phyloP scores from a whole-genome alignment of 2,888 invertebrate species.

The Azorinus chamasolen region DNA sequence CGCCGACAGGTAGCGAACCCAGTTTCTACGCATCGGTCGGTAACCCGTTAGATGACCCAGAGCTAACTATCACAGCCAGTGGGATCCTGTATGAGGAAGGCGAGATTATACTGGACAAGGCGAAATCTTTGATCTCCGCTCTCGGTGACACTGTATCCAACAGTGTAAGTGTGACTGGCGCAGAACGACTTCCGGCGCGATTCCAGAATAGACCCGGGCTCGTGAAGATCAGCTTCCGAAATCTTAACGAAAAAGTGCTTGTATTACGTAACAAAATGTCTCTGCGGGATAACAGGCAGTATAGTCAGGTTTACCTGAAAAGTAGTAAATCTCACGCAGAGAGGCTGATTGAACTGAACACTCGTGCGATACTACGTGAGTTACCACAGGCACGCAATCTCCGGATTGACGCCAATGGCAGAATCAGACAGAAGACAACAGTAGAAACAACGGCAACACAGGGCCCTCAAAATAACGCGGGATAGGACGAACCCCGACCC shows the following conservation, averaged over 20 bases:
- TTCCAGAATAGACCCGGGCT: background rate
- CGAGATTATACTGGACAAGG: background rate
- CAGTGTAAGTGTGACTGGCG: background rate
- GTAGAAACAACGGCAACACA: too few relatives aligned
- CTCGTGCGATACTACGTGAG: background rate
- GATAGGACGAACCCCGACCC: constrained; percentile 18
- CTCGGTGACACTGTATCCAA: background rate
- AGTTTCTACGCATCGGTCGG: background rate
- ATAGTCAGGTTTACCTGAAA: background rate
- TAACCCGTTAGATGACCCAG: constrained; percentile 5
- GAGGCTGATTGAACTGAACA: constrained; percentile 1
- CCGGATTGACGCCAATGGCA: background rate
- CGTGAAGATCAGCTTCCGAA: constrained; percentile 3
- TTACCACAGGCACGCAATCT: background rate
- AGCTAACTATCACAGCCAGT: constrained; percentile 1
- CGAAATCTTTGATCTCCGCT: background rate
- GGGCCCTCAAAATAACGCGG: too few relatives aligned
- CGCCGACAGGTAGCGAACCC: background rate
- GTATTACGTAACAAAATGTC: background rate
- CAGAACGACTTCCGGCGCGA: background rate
- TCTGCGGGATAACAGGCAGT: background rate
- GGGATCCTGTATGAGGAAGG: background rate
- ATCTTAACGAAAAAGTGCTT: background rate
- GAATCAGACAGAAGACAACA: background rate
- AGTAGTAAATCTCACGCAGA: constrained; percentile 12